Percentiles rank a stretch among this genome's conserved stretches.
Conservation (phyloP, 2,888 invertebrate genomes). For the Andricus curvator region DNA sequence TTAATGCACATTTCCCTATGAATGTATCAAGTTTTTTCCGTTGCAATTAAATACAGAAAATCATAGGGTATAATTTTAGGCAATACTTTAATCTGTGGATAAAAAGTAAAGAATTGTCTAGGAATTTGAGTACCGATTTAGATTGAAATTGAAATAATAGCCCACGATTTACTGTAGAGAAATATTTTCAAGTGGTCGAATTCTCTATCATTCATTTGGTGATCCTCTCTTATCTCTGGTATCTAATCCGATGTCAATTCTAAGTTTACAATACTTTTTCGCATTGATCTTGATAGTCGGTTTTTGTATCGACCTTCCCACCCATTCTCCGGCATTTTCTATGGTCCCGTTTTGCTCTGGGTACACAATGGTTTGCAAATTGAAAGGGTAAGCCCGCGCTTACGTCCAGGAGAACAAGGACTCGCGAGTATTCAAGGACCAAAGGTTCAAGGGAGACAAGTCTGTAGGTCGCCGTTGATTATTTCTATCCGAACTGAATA, state of each 20-base stretch:
- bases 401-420: conserved; percentile 25
- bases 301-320: conserved; percentile 1
- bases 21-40: no score
- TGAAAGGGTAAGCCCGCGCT: conserved; percentile 9
- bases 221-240: neutral
- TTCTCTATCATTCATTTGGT: neutral
- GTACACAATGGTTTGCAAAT: conserved; percentile 29
- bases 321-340: conserved; percentile 1
- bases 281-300: conserved; percentile 1
- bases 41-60: no score
- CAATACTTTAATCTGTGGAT: no score
- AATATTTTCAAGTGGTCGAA: neutral
- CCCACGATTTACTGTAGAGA: no score
- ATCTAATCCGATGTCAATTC: conserved; percentile 12
- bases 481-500: conserved; percentile 11
- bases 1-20: no score
- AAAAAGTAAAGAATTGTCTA: no score
- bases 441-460: conserved; percentile 25
- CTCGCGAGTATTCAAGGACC: conserved; percentile 25
- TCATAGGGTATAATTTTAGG: no score
- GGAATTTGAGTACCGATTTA: no score
- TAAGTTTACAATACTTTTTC: neutral
- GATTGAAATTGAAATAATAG: no score
- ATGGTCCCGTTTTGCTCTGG: neutral
- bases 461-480: conserved; percentile 9